Percentiles rank a stretch among this genome's conserved stretches.
These are phyloP conservation scores for Clarias laeviceps DNA, from an alignment of 2,797 vertebrate species.

Conservation along the genomic window DNA sequence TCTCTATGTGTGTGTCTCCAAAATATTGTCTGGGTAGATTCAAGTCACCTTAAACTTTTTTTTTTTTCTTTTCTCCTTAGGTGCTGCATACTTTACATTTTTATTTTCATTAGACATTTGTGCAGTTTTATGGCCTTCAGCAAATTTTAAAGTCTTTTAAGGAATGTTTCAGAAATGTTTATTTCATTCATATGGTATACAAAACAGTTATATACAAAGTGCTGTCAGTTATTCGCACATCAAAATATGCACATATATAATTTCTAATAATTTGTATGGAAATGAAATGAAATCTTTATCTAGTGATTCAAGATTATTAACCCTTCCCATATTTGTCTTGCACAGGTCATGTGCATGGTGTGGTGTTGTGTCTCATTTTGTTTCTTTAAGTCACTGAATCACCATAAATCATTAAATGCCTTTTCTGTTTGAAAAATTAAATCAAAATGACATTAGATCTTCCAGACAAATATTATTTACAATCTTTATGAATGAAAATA, in stretches of 20 bases:
- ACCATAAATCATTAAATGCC: neutral
- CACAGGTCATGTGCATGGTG: neutral
- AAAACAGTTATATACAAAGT: constrained; percentile 57
- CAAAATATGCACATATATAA: constrained; percentile 36
- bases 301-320: constrained; percentile 44
- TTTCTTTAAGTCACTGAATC: constrained; percentile 9
- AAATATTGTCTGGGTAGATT: neutral
- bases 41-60: neutral
- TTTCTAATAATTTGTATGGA: constrained; percentile 13
- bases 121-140: neutral
- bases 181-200: constrained; percentile 51
- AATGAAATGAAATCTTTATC: constrained; percentile 31
- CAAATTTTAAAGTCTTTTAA: neutral
- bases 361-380: neutral
- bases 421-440: neutral
- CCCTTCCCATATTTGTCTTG: constrained; percentile 18
- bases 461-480: neutral
- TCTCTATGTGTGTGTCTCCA: neutral
- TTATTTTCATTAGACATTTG: neutral
- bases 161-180: constrained; percentile 13
- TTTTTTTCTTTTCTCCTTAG: neutral
- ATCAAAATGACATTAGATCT: neutral
- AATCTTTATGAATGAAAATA: constrained; percentile 24
- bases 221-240: constrained; percentile 33
- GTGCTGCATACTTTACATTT: neutral